phyloP scores from a whole-genome alignment of 2,888 invertebrate genomes.

The Unio pictorum region DNA sequence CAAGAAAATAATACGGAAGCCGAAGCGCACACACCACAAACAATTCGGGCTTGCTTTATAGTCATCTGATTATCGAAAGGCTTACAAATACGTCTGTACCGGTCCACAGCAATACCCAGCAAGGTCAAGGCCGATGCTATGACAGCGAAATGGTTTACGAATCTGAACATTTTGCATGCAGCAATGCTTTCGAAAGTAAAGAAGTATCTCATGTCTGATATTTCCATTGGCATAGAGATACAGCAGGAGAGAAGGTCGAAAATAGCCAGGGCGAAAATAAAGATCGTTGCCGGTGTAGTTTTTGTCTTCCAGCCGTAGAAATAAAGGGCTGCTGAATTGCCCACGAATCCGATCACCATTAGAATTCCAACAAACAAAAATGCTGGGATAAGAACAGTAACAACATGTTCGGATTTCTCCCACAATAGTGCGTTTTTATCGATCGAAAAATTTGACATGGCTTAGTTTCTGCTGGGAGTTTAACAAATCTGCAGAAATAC shows the following conservation, averaged over 20 bases:
- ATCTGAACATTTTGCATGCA: slow-evolving; percentile 47
- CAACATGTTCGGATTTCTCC: slow-evolving; percentile 29
- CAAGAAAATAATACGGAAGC: slow-evolving; percentile 32
- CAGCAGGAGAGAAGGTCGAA: slow-evolving; percentile 52
- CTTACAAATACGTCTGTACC: slow-evolving; percentile 55
- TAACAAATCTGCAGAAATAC: no score
- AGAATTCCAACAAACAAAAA: slow-evolving; percentile 43
- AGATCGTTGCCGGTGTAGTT: slow-evolving; percentile 51
- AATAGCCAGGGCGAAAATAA: slow-evolving; percentile 49
- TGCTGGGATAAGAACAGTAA: slow-evolving; percentile 42
- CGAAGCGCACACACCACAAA: slow-evolving; percentile 19
- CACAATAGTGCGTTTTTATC: no score
- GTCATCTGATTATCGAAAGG: slow-evolving; percentile 53
- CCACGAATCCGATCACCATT: slow-evolving; percentile 46
- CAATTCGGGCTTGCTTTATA: slow-evolving; percentile 35
- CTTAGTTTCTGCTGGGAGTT: no score
- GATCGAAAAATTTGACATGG: no score
- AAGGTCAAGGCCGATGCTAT: slow-evolving; percentile 49
- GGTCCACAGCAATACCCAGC: slow-evolving; percentile 50
- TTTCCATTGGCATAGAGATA: slow-evolving; percentile 55
- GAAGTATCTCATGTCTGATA: slow-evolving; percentile 47
- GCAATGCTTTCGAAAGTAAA: slow-evolving; percentile 41
- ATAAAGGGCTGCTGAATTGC: slow-evolving; percentile 47
- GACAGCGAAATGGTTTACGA: slow-evolving; percentile 47
- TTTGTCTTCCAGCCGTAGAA: slow-evolving; percentile 53